These are phyloP conservation scores for Pelodiscus sinensis DNA, from an alignment of 2,113 vertebrate genomes.

Conservation along the genomic window DNA sequence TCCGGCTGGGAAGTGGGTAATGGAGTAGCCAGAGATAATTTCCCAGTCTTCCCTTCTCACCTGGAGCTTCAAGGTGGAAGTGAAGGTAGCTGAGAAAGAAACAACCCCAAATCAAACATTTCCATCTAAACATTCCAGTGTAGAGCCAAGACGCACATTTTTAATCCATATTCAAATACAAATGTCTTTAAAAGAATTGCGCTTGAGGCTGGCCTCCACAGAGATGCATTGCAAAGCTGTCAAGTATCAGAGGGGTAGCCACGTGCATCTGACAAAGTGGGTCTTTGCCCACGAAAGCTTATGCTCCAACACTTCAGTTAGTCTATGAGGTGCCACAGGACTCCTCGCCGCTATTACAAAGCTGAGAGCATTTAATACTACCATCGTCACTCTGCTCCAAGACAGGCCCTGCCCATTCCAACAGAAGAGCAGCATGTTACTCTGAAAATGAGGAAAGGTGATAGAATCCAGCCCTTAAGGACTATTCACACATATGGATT, in stretches of 20 bases:
- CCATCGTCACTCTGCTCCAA: background rate
- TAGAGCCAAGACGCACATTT: background rate
- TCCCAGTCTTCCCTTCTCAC: too few relatives aligned
- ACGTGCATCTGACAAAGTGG: too few relatives aligned
- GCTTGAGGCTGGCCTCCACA: background rate
- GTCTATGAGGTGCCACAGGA: too few relatives aligned
- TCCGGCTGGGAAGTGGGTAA: background rate
- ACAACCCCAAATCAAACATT: background rate
- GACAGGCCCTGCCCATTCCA: conserved; percentile 20
- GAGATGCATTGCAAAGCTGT: conserved; percentile 45
- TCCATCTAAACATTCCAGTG: background rate
- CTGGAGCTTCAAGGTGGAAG: background rate
- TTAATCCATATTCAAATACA: background rate
- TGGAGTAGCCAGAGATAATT: background rate
- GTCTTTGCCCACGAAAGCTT: too few relatives aligned
- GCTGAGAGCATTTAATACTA: conserved; percentile 43
- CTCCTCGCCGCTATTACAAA: too few relatives aligned
- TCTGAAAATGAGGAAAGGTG: background rate
- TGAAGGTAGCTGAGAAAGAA: background rate
- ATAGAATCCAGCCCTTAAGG: background rate
- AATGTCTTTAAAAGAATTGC: background rate
- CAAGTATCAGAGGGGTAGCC: too few relatives aligned
- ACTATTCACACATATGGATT: background rate
- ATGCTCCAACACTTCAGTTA: too few relatives aligned
- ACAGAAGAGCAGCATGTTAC: conserved; percentile 32